phyloP scores from a whole-genome alignment of 2,888 invertebrate species.

The Gasteruption jaculator region DNA sequence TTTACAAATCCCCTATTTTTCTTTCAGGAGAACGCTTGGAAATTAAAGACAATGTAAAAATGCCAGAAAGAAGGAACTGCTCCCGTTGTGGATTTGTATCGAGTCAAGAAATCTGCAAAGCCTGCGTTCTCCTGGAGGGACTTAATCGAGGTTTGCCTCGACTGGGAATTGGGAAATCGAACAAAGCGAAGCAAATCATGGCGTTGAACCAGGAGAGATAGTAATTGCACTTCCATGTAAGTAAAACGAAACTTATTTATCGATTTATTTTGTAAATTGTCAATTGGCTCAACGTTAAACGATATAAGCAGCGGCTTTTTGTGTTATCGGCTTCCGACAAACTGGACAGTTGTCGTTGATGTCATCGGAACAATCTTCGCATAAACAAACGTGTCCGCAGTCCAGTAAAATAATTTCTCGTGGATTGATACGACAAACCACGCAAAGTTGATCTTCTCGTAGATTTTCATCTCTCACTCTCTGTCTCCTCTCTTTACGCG shows the following conservation, averaged over 20 bases:
- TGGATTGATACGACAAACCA: constrained; percentile 81
- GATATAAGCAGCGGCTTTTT: constrained; percentile 73
- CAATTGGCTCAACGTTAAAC: constrained; percentile 48
- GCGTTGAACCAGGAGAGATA: constrained; percentile 22
- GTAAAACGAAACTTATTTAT: constrained; percentile 5
- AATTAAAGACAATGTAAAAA: constrained; percentile 75
- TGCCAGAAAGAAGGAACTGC: constrained; percentile 79
- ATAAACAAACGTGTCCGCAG: constrained; percentile 87
- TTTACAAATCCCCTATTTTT: too few relatives aligned
- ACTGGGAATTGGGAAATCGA: constrained; percentile 85
- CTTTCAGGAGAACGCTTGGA: constrained; percentile 75
- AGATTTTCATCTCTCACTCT: constrained; percentile 62
- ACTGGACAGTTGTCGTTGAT: constrained; percentile 73
- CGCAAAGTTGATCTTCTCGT: constrained; percentile 66
- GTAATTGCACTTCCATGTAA: constrained; percentile 15
- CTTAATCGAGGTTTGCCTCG: constrained; percentile 89
- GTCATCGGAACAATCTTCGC: constrained; percentile 75
- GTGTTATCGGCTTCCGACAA: constrained; percentile 67
- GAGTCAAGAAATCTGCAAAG: constrained; percentile 93
- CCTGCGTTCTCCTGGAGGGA: constrained; percentile 92
- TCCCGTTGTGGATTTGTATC: constrained; percentile 84
- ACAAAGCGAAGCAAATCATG: constrained; percentile 58
- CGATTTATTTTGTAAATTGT: constrained; percentile 10
- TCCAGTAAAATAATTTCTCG: constrained; percentile 83
- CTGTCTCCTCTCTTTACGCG: constrained; percentile 64